Conservation (phyloP, 2,888 invertebrate genomes). For the Nasonia oneida region DNA sequence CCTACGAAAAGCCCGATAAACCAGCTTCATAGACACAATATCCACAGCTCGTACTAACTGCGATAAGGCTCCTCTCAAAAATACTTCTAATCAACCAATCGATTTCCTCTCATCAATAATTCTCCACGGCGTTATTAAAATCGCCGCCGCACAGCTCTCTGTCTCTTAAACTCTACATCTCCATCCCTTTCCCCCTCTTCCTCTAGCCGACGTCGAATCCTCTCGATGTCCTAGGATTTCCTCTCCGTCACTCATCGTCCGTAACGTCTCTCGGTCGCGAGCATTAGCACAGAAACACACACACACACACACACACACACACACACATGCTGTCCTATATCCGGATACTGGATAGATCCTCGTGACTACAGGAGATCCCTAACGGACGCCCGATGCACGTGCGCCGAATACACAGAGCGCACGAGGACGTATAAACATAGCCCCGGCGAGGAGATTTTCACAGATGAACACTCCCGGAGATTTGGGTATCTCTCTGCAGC, state of each 20-base stretch:
- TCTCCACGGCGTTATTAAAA: neutral
- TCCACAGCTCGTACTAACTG: no score
- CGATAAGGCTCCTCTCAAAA: no score
- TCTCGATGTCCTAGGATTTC: conserved; percentile 6
- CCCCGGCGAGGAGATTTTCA: conserved; percentile 4
- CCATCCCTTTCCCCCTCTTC: neutral
- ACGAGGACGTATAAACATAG: neutral
- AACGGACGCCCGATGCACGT: conserved; percentile 10
- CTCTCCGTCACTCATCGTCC: conserved; percentile 1
- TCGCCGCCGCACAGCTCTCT: neutral
- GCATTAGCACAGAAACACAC: neutral
- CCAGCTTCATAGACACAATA: no score
- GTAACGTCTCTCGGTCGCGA: neutral
- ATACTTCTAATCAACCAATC: no score
- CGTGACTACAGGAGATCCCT: neutral
- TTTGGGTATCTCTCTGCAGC: neutral
- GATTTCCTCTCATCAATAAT: no score
- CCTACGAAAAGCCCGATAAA: no score
- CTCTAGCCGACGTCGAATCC: neutral
- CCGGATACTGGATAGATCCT: neutral
- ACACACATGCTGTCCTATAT: neutral
- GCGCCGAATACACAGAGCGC: neutral
- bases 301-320: neutral
- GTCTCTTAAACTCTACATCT: neutral
- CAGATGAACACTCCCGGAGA: conserved; percentile 4